phyloP scores from a whole-genome alignment of 2,797 vertebrate genomes.

The Luscinia megarhynchos region DNA sequence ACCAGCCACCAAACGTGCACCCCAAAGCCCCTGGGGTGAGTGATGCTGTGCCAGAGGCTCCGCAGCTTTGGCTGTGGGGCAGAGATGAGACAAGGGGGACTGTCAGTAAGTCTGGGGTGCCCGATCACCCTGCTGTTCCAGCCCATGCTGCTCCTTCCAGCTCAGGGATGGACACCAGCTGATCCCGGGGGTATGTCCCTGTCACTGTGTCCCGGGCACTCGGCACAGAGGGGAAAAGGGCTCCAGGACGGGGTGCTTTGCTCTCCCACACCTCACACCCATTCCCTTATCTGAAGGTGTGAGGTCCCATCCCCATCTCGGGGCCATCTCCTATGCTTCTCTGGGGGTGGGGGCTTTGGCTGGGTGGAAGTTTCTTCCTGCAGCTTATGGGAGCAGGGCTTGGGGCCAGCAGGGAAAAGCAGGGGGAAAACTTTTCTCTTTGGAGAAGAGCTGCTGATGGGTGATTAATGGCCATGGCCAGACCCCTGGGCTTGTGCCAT shows the following conservation, averaged over 20 bases:
- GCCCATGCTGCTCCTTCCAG: accelerated
- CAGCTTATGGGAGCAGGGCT: neutral
- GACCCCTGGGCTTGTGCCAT: slow-evolving; percentile 53
- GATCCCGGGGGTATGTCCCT: neutral
- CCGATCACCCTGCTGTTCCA: accelerated
- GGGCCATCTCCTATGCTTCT: neutral
- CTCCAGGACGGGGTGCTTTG: neutral
- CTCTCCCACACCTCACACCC: neutral
- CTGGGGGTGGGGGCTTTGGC: neutral
- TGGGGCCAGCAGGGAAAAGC: neutral
- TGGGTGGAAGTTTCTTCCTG: neutral
- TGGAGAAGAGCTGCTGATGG: slow-evolving; percentile 4
- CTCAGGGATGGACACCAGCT: neutral
- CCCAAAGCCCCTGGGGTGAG: neutral
- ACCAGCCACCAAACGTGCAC: neutral
- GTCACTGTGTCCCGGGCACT: neutral
- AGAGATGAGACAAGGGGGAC: neutral
- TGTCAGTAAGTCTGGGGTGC: accelerated
- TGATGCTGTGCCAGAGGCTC: accelerated
- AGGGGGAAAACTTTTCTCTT: neutral
- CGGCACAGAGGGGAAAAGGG: neutral
- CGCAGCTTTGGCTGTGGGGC: neutral
- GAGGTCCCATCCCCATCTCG: neutral
- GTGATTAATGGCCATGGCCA: slow-evolving; percentile 38
- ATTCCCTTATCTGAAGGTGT: neutral